Conservation (phyloP, 1,140 invertebrate species). For the Drosophila bipectinata region DNA sequence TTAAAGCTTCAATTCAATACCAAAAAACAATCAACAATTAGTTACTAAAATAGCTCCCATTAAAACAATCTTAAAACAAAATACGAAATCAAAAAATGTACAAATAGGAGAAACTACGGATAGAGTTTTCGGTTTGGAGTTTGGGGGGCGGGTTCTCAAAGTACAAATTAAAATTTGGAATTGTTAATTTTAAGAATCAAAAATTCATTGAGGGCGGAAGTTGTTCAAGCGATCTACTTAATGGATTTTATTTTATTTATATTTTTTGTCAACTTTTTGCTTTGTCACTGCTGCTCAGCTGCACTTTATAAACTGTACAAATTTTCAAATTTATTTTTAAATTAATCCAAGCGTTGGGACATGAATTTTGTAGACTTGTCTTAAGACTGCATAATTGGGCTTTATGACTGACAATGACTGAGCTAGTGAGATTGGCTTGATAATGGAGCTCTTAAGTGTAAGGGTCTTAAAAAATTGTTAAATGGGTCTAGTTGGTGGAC, state of each 20-base stretch:
- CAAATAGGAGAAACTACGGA: conserved; percentile 32
- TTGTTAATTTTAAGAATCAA: conserved; percentile 39
- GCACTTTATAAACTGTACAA: conserved; percentile 48
- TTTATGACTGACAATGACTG: conserved; percentile 26
- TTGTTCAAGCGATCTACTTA: conserved; percentile 54
- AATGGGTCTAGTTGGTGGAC: not conserved
- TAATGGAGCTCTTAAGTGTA: not conserved
- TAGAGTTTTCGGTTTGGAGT: conserved; percentile 24
- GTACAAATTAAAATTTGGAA: conserved; percentile 41
- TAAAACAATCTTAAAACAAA: conserved; percentile 33
- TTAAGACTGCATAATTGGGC: conserved; percentile 8
- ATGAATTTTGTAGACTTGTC: conserved; percentile 3
- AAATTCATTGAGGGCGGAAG: conserved; percentile 31
- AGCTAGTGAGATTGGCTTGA: conserved; percentile 24
- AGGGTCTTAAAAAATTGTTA: not conserved
- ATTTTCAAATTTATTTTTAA: conserved; percentile 20
- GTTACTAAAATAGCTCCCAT: conserved; percentile 43
- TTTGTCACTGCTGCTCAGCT: conserved; percentile 77
- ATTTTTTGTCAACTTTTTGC: conserved; percentile 27
- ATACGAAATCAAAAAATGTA: conserved; percentile 44
- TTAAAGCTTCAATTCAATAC: conserved; percentile 31
- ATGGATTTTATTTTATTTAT: conserved; percentile 10
- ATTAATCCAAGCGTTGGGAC: conserved; percentile 6
- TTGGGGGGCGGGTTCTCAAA: not conserved
- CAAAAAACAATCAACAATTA: conserved; percentile 24